Evolutionary conservation across 2,113 vertebrate species (phyloP).

Genomic region (Desmodus rotundus): DNA sequence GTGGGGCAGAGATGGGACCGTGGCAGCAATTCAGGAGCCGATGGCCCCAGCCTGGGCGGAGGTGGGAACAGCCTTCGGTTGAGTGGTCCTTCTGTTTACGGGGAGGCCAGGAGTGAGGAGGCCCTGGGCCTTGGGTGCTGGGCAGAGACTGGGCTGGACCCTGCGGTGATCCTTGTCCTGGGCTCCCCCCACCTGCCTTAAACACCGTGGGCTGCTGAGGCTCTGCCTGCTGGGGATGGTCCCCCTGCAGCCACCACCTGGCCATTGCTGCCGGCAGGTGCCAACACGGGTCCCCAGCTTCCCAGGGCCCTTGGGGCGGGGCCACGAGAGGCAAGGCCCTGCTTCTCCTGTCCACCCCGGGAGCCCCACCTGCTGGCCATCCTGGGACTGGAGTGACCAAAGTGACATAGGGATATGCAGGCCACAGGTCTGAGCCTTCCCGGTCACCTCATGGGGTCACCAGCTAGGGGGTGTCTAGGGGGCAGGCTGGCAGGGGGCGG

Average conservation of each 20-base stretch:
- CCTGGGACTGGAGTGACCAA: not conserved
- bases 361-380: not conserved
- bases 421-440: not conserved
- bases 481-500: accelerated
- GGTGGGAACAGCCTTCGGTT: not conserved
- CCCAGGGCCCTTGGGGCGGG: too few relatives aligned
- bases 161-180: not conserved
- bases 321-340: not conserved
- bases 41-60: accelerated
- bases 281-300: not conserved
- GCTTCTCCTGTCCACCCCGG: not conserved
- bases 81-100: accelerated
- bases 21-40: not conserved
- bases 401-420: not conserved
- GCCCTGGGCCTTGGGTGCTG: accelerated
- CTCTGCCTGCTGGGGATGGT: not conserved
- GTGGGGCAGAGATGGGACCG: not conserved
- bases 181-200: too few relatives aligned
- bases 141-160: not conserved
- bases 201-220: not conserved
- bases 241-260: not conserved
- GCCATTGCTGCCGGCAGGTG: too few relatives aligned
- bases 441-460: slow-evolving; percentile 56
- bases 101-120: not conserved
- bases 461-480: not conserved